Conservation (phyloP, 2,888 invertebrate genomes). For the Plebejus anna region DNA sequence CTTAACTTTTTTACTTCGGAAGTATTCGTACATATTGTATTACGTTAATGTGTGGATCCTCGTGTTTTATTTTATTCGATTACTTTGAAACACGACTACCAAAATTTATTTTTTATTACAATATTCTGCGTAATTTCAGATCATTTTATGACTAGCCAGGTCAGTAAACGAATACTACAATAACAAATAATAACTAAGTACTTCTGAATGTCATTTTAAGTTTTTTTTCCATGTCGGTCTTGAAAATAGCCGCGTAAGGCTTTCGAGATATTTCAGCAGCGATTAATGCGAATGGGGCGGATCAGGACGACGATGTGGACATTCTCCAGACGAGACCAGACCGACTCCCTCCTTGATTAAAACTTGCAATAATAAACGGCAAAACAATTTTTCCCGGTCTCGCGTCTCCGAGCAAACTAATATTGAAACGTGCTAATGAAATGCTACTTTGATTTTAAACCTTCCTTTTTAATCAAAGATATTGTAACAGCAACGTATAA, state of each 20-base stretch:
- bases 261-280: constrained; percentile 54
- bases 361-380: constrained; percentile 73
- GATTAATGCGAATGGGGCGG: constrained; percentile 54
- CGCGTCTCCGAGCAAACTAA: constrained; percentile 58
- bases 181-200: neutral
- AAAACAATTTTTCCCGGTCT: constrained; percentile 66
- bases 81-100: neutral
- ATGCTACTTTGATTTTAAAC: constrained; percentile 44
- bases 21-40: neutral
- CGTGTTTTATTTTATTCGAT: neutral
- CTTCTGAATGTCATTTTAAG: neutral
- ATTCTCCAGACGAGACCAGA: constrained; percentile 56
- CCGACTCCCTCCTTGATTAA: constrained; percentile 69
- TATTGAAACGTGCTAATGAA: constrained; percentile 59
- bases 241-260: neutral
- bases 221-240: neutral
- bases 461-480: constrained; percentile 23
- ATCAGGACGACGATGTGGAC: constrained; percentile 52
- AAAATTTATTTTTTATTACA: neutral
- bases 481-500: constrained; percentile 22
- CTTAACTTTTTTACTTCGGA: neutral
- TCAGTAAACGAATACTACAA: no score
- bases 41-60: neutral
- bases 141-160: neutral
- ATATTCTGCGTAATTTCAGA: neutral